Conservation (phyloP, 2,888 invertebrate species). For the Panzeria rudis region DNA sequence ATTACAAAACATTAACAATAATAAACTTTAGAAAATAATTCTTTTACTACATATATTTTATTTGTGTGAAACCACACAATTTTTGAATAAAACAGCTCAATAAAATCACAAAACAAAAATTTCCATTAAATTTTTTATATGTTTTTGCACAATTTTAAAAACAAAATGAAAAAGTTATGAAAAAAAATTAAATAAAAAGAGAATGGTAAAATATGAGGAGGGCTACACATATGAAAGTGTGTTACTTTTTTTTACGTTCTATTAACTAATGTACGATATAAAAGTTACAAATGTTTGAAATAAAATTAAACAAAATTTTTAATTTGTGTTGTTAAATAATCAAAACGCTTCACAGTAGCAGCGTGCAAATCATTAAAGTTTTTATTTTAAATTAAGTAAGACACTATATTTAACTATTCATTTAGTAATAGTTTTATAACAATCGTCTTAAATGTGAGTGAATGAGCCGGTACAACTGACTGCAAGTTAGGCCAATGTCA, state of each 20-base stretch:
- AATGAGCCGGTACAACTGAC: conserved; percentile 27
- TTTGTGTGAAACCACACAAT: conserved; percentile 5
- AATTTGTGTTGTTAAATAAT: conserved; percentile 46
- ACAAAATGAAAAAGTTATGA: conserved; percentile 9
- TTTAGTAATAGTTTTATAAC: conserved; percentile 31
- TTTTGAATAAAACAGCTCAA: neutral
- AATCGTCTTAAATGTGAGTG: conserved; percentile 21
- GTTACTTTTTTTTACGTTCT: conserved; percentile 69
- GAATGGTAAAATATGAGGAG: conserved; percentile 62
- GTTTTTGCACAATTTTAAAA: conserved; percentile 51
- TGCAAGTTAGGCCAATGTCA: conserved; percentile 71
- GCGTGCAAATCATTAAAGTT: conserved; percentile 25
- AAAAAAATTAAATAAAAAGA: conserved; percentile 41
- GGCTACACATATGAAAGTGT: conserved; percentile 61
- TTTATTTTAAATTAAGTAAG: conserved; percentile 7
- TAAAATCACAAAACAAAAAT: conserved; percentile 9
- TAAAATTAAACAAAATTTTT: conserved; percentile 41
- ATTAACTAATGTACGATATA: conserved; percentile 56
- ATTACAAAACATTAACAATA: conserved; percentile 3
- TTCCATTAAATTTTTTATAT: conserved; percentile 2
- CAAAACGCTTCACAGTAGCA: conserved; percentile 7
- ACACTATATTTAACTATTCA: conserved; percentile 12
- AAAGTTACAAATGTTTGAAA: conserved; percentile 40
- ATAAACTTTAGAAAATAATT: neutral
- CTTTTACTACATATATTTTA: conserved; percentile 10